These are phyloP conservation scores for Nasonia vitripennis DNA, from an alignment of 1,140 invertebrate species.

Conservation along the genomic window DNA sequence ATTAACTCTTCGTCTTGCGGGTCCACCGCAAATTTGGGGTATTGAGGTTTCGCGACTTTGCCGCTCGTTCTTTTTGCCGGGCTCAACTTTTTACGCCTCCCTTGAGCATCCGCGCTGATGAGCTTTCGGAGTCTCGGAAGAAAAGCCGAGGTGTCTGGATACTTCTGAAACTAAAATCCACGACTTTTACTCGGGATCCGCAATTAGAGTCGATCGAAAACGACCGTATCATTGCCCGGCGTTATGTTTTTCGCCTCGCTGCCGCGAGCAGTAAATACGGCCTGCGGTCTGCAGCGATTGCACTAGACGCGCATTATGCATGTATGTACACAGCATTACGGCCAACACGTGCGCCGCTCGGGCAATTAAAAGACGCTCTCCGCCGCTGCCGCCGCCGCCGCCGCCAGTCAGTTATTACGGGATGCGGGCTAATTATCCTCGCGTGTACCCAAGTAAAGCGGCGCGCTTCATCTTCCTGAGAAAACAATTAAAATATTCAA, in stretches of 20 bases:
- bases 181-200: no score
- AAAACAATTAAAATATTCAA: slow-evolving; percentile 53
- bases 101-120: background rate
- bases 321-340: no score
- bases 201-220: background rate
- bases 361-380: slow-evolving; percentile 45
- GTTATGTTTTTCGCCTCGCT: background rate
- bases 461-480: slow-evolving; percentile 38
- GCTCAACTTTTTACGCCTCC: background rate
- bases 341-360: background rate
- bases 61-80: background rate
- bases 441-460: slow-evolving; percentile 4
- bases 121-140: slow-evolving; percentile 25
- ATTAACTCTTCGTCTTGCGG: slow-evolving; percentile 29
- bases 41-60: slow-evolving; percentile 14
- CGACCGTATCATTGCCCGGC: no score
- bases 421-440: slow-evolving; percentile 45
- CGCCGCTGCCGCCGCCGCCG: background rate
- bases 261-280: background rate
- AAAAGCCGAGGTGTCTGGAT: slow-evolving; percentile 15
- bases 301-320: background rate
- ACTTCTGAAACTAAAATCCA: background rate
- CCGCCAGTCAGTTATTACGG: slow-evolving; percentile 32
- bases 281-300: background rate
- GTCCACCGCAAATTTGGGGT: slow-evolving; percentile 4